These are phyloP conservation scores for Haliaeetus leucogaster DNA, from an alignment of 2,113 vertebrate species.

Conservation along the genomic window DNA sequence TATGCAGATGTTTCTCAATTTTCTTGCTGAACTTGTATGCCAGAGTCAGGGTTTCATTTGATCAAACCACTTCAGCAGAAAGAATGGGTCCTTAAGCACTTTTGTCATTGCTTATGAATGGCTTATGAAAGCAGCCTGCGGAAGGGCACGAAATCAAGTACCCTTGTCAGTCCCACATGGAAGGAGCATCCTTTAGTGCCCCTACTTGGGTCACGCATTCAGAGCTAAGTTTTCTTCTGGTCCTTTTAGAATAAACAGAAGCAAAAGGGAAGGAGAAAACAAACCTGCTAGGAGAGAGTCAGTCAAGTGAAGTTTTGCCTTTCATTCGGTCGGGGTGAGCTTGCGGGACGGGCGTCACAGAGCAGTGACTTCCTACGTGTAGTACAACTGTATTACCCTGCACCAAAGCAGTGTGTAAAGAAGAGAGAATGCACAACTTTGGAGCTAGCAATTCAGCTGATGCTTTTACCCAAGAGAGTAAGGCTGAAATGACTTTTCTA, in stretches of 20 bases:
- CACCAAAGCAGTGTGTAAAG: fast-evolving
- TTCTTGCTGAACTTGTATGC: background rate
- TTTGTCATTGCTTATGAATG: background rate
- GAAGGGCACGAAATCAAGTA: background rate
- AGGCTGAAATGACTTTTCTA: background rate
- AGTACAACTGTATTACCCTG: background rate
- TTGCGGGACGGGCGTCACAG: fast-evolving
- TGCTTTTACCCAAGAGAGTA: background rate
- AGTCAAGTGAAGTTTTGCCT: background rate
- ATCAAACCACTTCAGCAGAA: background rate
- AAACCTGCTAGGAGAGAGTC: background rate
- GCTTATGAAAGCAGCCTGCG: background rate
- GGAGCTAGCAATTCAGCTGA: background rate
- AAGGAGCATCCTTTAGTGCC: background rate
- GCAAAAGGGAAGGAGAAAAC: background rate
- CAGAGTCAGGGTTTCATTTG: background rate
- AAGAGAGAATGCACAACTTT: fast-evolving
- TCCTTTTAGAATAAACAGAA: background rate
- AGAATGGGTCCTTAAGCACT: background rate
- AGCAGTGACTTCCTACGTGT: fast-evolving
- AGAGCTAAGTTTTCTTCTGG: background rate
- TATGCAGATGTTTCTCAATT: slow-evolving; percentile 18
- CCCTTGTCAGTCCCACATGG: background rate
- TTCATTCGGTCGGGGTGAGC: fast-evolving
- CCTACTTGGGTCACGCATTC: fast-evolving